Evolutionary conservation across 1,140 invertebrate species (phyloP), one percentile per base, ranked within the genome.

Genomic region (Alviniconcha marisindica): DNA sequence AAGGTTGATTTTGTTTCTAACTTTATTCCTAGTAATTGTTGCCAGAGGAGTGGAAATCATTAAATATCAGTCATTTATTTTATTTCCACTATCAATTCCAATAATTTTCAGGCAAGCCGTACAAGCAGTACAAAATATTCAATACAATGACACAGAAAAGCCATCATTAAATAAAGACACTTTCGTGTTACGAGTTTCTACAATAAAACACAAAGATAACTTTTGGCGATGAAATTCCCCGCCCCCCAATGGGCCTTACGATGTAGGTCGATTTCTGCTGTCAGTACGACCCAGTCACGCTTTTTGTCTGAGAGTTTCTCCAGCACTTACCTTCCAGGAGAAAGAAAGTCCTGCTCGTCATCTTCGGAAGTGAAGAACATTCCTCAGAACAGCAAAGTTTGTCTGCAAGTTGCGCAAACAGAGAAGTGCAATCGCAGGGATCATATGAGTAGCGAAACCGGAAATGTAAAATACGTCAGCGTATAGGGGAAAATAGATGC

Each of bases 321-420:
- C 38, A 10, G 44, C 48, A 14, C 44, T 48, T 71, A 73, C 79
- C 60, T 44, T 48, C 87, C 88, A 28, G 82, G 79, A 15, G 87
- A 83, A 48, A 89, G 73, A 83, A 91, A 91, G 69, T 91, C 91
- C 73, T 88, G 84, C 1, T 91, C 91, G 71, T 91, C 90, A 84
- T 91, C 91, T 24, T 91, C 91, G 56, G 88, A 88, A 63, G 82
- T 88, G 76, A 91, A 91, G 89, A 91, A 91, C 90, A 90, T 91
- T 31, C 56, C 60, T 40, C n/a, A 44, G 1, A 42, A 42, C 24
- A 28, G 69, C 31, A 10, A 63, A 63, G n/a, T 15, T 60, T 18
- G 5, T n/a, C 60, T 0, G 14, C 1, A 44, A 12, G 10, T 31
- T n/a, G 36, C 31, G n/a, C 38, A 42, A 40, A 44, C 60, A 36